Base-by-base conservation (phyloP, 2,888 invertebrate genomes). In the Ypsolopha sequella region DNA sequence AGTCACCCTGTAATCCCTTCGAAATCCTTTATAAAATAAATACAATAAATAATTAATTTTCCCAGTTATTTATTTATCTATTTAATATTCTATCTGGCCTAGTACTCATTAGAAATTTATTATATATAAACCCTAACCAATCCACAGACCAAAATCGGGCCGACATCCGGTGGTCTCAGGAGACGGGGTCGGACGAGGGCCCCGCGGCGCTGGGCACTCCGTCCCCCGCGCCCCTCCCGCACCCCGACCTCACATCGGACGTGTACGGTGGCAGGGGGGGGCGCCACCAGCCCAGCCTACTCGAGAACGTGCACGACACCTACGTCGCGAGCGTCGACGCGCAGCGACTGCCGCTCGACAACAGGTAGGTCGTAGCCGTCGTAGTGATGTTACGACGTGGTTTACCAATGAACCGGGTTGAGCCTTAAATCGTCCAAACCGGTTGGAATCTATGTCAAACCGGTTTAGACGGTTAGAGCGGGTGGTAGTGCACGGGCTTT, bases 161-260 rank as follows among this genome's bases (percentile, higher is more conserved):
- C 34, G 78, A 79, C 39, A 66, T 70, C 59, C 89, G 93, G 38
- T 94, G 94, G 94, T 93, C 93, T 0, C 93, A 92, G 53, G 93
- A 93, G 58, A 93, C 93, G 0, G 92, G 91, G 7, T 93, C 94
- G 0, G 94, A 94, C 66, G 93, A 93, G 63, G 89, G 89, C 36
- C 13, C 64, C 54, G 56, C 62, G 2, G 68, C 66, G 0, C 54
- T 63, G 52, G 73, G 86, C 59, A 71, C 87, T 50, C 69, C 78
- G 52, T 73, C 89, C 54, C 76, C 91, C 71, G 69, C 89, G 87
- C 93, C 93, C 0, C 91, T 94, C 62, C 93, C 94, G n/a, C 91
- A 92, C 78, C 93, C 94, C 0, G 94, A 94, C 66, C 90, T 94
- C 50, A 92, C 91, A 0, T 88, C 88, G 0, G 92, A 92, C 64